These are phyloP conservation scores for Gouania willdenowi DNA, from an alignment of 2,797 vertebrate species.

Conservation along the genomic window DNA sequence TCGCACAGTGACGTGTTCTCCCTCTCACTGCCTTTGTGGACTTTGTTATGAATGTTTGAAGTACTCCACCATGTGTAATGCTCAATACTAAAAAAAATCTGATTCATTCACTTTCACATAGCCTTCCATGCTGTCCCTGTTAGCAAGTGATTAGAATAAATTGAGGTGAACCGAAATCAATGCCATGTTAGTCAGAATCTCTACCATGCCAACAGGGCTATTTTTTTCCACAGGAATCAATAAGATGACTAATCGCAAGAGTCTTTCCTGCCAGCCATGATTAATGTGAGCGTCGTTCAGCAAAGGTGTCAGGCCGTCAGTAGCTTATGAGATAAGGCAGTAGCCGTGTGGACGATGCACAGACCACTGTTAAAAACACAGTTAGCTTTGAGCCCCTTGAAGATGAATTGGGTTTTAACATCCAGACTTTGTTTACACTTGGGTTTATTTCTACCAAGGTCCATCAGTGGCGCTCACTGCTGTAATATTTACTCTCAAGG, in stretches of 20 bases:
- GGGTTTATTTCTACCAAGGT: constrained; percentile 22
- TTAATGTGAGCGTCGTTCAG: constrained; percentile 73
- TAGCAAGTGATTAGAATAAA: constrained; percentile 76
- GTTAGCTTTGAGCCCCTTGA: constrained; percentile 41
- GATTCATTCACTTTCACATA: too few relatives aligned
- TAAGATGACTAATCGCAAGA: constrained; percentile 80
- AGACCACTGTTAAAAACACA: constrained; percentile 46
- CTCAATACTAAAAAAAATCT: too few relatives aligned
- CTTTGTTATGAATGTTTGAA: constrained; percentile 19
- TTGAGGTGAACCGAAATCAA: constrained; percentile 75
- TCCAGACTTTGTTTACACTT: constrained; percentile 21
- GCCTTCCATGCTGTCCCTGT: constrained; percentile 55
- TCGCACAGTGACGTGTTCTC: constrained; percentile 24
- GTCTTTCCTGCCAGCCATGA: constrained; percentile 64
- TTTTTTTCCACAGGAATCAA: constrained; percentile 70
- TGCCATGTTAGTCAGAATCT: constrained; percentile 55
- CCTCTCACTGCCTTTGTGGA: constrained; percentile 18
- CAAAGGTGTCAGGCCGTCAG: constrained; percentile 60
- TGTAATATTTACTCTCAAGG: constrained; percentile 41
- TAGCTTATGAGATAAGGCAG: constrained; percentile 57
- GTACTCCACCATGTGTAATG: constrained; percentile 5
- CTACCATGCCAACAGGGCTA: constrained; percentile 60
- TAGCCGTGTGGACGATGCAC: constrained; percentile 27
- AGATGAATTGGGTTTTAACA: constrained; percentile 38
- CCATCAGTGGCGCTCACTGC: constrained; percentile 6